These are phyloP conservation scores for Pomacea maculata DNA, from an alignment of 1,140 invertebrate genomes.

Conservation along the genomic window DNA sequence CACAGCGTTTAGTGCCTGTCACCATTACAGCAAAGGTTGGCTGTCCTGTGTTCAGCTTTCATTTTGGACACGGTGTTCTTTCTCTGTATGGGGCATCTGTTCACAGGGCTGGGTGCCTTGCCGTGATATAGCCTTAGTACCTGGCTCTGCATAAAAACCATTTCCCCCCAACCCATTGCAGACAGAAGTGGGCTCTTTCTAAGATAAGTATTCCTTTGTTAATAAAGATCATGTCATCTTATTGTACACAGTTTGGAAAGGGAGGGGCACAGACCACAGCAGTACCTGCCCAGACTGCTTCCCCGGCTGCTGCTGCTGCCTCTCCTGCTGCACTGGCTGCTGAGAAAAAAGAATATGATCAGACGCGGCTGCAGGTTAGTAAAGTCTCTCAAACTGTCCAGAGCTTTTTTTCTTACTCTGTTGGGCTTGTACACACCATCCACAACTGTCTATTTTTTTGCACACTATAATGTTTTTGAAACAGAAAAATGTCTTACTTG, in stretches of 20 bases:
- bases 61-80: no score
- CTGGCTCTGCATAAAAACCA: no score
- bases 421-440: background rate
- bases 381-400: background rate
- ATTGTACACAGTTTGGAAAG: conserved; percentile 37
- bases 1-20: no score
- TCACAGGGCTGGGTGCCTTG: no score
- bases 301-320: conserved; percentile 30
- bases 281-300: conserved; percentile 28
- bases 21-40: no score
- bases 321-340: conserved; percentile 29
- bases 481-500: conserved; percentile 10
- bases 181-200: no score
- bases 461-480: conserved; percentile 47
- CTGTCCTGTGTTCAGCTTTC: no score
- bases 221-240: background rate
- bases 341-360: conserved; percentile 59
- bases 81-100: no score
- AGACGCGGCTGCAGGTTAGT: conserved; percentile 73
- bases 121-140: no score
- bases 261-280: conserved; percentile 27
- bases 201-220: no score
- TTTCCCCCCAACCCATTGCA: no score
- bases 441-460: background rate
- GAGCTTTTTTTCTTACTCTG: background rate